phyloP scores from a whole-genome alignment of 2,797 vertebrate genomes.

The Orientallactaga sibirica region DNA sequence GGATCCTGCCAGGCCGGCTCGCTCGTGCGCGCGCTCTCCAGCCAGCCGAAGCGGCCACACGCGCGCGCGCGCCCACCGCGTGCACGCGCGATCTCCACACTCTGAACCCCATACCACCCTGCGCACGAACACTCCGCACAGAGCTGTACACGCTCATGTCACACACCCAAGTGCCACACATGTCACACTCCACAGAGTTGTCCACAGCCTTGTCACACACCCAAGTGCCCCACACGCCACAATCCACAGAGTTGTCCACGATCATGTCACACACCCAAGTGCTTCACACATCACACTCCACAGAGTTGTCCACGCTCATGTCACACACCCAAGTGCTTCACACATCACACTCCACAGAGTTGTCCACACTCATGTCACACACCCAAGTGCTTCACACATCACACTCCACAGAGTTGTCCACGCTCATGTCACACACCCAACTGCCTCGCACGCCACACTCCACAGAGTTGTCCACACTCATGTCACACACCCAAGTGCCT shows the following conservation, averaged over 20 bases:
- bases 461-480: too few species aligned
- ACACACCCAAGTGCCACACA: neutral
- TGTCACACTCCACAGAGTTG: neutral
- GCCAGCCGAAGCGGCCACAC: neutral
- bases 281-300: neutral
- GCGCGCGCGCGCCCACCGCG: neutral
- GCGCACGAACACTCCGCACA: neutral
- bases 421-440: neutral
- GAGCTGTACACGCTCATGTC: neutral
- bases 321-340: neutral
- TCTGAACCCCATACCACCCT: too few species aligned
- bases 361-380: neutral
- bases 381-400: neutral
- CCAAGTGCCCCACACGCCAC: neutral
- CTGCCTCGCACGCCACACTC: too few species aligned
- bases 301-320: neutral
- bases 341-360: too few species aligned
- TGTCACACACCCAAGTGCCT: too few species aligned
- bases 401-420: too few species aligned
- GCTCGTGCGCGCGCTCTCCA: neutral
- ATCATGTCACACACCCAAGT: neutral
- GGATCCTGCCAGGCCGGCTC: neutral
- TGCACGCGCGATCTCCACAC: neutral
- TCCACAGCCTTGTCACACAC: neutral
- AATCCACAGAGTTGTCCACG: neutral